Evolutionary conservation across 2,797 vertebrate genomes (phyloP), one percentile per base, ranked within the genome.

Genomic region (Melanotaenia maccullochi): DNA sequence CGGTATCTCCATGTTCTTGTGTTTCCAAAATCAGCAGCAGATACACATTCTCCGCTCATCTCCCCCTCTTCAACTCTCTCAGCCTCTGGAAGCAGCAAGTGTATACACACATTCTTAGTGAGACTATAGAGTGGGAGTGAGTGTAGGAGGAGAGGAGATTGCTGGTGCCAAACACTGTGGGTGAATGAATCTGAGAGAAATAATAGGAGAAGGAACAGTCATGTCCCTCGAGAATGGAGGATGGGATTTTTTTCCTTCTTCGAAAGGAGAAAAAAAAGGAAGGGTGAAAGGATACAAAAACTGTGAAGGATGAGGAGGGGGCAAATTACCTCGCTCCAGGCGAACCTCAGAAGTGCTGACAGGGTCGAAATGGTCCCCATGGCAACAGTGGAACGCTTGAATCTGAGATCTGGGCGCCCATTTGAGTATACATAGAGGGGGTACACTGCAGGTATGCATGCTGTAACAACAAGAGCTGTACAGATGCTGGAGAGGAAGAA

Each of bases 161-260:
- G 82, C 71, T 70, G 80, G 68, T 87, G 84, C 83, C 84, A 89
- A 90, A 88, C 80, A 75, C 79, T 76, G 82, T 90, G 85, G 85
- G 75, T 91, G 89, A 92, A 90, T 89, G 89, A 88, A 90, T 89
- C 79, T 80, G 85, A 87, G 76, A 56, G 76, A 73, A 60, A 81
- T 84, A 86, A 85, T 56, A 85, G 78, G 71, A 78, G 79, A 73
- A 71, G 69, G 70, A 85, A 75, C 62, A 82, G 81, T 89, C 85
- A 30, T 85, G 78, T 64, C 81, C 79, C 76, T 69, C 40, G 70
- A 85, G 85, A 82, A 80, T 73, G 82, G 86, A 86, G 77, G 76
- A 79, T 81, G 67, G 68, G 20, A 33, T 74, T 85, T 81, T 73
- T 78, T 73, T 33, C 30, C 3, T 16, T 73, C 69, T 65, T 76